These are phyloP conservation scores for Triplophysa dalaica DNA, from an alignment of 2,113 vertebrate species.

Conservation along the genomic window DNA sequence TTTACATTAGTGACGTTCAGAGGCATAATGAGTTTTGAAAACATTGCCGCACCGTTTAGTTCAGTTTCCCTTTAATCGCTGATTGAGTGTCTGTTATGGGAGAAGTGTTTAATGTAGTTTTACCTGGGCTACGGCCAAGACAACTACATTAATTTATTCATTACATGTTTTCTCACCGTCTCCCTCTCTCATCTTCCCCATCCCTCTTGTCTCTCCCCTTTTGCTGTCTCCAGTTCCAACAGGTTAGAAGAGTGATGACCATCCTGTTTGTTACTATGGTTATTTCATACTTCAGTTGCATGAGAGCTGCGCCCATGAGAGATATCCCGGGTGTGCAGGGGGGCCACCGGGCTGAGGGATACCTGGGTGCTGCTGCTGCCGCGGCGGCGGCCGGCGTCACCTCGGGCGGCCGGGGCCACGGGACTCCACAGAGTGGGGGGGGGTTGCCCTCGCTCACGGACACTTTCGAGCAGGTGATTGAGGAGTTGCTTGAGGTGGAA, in stretches of 20 bases:
- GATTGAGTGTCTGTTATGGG: background rate
- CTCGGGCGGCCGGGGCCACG: conserved; percentile 80
- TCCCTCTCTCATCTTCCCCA: conserved; percentile 28
- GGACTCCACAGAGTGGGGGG: conserved; percentile 87
- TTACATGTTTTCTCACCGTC: conserved; percentile 27
- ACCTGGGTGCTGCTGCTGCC: conserved; percentile 83
- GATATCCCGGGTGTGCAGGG: conserved; percentile 82
- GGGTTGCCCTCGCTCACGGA: conserved; percentile 89
- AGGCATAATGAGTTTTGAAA: background rate
- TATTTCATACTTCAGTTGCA: conserved; percentile 99
- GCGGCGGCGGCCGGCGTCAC: conserved; percentile 58
- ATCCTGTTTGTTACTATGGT: conserved; percentile 99
- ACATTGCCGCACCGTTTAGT: background rate
- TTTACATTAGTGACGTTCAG: background rate
- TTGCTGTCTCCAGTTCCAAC: conserved; percentile 87
- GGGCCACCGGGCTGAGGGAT: conserved; percentile 94
- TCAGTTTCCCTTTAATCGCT: background rate
- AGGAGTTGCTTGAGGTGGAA: conserved; percentile 90
- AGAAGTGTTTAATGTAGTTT: background rate
- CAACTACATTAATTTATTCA: background rate
- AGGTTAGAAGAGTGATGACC: conserved; percentile 99
- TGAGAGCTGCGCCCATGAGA: conserved; percentile 99
- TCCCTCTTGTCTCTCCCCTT: conserved; percentile 30
- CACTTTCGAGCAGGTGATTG: conserved; percentile 97
- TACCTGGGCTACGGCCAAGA: background rate